Percentiles rank a stretch among this genome's conserved stretches.
Conservation (phyloP, 2,888 invertebrate genomes). For the Coenonympha glycerion region DNA sequence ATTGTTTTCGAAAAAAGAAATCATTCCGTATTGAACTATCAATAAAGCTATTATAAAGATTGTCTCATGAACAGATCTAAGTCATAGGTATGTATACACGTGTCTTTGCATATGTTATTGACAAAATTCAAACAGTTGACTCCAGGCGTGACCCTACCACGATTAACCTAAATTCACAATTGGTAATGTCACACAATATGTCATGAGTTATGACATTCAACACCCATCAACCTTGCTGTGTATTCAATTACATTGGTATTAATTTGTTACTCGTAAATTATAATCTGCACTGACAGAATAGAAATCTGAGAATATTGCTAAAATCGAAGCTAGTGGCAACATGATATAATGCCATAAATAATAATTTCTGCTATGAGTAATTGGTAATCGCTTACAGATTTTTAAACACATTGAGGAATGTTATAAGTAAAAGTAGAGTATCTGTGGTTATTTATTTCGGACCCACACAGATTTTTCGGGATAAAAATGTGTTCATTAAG, state of each 20-base stretch:
- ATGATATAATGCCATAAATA: no score
- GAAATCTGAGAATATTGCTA: neutral
- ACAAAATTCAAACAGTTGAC: conserved; percentile 22
- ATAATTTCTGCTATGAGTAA: no score
- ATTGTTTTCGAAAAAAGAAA: no score
- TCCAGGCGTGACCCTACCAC: conserved; percentile 10
- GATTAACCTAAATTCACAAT: conserved; percentile 30
- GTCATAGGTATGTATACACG: neutral
- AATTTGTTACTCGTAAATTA: neutral
- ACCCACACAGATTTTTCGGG: no score
- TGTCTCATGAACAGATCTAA: neutral
- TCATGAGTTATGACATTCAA: conserved; percentile 5
- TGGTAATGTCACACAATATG: conserved; percentile 21
- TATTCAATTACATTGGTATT: neutral
- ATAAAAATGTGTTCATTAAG: no score
- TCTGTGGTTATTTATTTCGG: no score
- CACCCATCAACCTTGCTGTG: neutral
- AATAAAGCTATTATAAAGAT: neutral
- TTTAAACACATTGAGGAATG: no score
- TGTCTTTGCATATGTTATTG: conserved; percentile 10
- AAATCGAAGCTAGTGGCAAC: no score
- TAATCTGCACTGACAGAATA: neutral
- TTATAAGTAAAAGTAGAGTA: no score
- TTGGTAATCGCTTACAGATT: no score
- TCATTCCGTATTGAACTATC: no score